These are phyloP conservation scores for Kuschelorhynchus macadamiae DNA, from an alignment of 2,888 invertebrate species.

Conservation along the genomic window DNA sequence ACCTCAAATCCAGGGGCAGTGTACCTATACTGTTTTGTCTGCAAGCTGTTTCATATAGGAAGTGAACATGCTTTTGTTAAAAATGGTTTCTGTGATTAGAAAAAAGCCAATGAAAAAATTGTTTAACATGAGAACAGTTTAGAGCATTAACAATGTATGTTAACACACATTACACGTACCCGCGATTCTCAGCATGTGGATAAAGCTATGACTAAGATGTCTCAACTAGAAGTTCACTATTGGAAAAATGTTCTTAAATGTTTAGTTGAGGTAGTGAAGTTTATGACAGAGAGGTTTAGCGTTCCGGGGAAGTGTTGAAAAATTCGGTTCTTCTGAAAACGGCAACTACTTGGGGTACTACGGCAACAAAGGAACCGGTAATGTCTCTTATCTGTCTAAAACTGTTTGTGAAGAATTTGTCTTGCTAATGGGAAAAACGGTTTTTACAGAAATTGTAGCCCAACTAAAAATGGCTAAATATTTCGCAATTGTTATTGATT, in stretches of 20 bases:
- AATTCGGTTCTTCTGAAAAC: conserved; percentile 53
- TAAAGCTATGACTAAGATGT: too few species aligned
- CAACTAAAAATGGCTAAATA: conserved; percentile 54
- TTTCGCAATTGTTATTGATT: conserved; percentile 58
- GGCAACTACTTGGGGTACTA: conserved; percentile 58
- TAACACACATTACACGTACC: too few species aligned
- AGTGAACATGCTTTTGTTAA: too few species aligned
- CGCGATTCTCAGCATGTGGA: too few species aligned
- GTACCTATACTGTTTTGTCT: too few species aligned
- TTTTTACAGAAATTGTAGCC: conserved; percentile 27
- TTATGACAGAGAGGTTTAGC: conserved; percentile 49
- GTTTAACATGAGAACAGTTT: too few species aligned
- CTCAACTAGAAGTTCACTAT: not conserved
- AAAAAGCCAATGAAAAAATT: too few species aligned
- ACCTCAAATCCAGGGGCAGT: too few species aligned
- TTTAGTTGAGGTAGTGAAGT: conserved; percentile 51
- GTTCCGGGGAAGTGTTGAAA: conserved; percentile 53
- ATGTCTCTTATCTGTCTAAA: conserved; percentile 13
- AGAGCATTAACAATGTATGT: too few species aligned
- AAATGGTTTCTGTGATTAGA: too few species aligned
- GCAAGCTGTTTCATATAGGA: too few species aligned
- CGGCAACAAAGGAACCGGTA: conserved; percentile 36
- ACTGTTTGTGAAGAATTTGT: conserved; percentile 26
- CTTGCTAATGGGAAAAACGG: conserved; percentile 8
- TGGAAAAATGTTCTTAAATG: conserved; percentile 56